Base-by-base conservation (phyloP, 2,797 vertebrate genomes). In the Betta splendens region DNA sequence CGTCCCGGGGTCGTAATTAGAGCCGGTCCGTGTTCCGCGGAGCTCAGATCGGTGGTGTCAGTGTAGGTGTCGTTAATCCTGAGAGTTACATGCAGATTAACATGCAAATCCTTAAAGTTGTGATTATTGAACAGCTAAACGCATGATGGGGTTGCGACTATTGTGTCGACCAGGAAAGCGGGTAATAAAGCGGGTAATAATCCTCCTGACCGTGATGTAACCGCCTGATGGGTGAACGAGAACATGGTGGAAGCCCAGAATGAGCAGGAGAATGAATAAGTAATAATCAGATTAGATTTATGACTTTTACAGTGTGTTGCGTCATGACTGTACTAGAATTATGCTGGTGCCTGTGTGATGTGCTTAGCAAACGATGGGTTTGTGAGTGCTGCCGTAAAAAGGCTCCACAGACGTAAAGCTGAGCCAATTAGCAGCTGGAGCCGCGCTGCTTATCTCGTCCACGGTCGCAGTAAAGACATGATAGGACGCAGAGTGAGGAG, bases 51-150 rank as follows among this genome's bases (percentile, higher is more conserved):
- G 62, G 56, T 28, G 43, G 58, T 39, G 77, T 79, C 56, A 57
- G 58, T 52, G 42, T 67, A 61, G 48, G 18, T 20, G 31, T 25
- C 54, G 50, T 40, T 80, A 86, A 84, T 77, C 67, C 35, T 52
- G 36, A 60, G 61, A 74, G 48, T 38, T 50, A 53, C 44, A 53
- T 46, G 51, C 32, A 72, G 69, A 82, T 80, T 80, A 72, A 43
- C 50, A 64, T 47, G 52, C n/a, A 78, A 79, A 83, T 75, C 69
- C 72, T 52, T 46, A 11, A 35, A 39, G 26, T 52, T 66, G 69
- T 21, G 18, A 32, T 52, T 53, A 70, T 38, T 52, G 51, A 48
- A 40, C 33, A 63, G 33, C 49, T 39, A 12, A 28, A 45, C 52
- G 21, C 16, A 43, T 28, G 31, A 47, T 42, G 9, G 21, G 64